Base-by-base conservation (phyloP, 2,888 invertebrate genomes). In the Morpho achilles region DNA sequence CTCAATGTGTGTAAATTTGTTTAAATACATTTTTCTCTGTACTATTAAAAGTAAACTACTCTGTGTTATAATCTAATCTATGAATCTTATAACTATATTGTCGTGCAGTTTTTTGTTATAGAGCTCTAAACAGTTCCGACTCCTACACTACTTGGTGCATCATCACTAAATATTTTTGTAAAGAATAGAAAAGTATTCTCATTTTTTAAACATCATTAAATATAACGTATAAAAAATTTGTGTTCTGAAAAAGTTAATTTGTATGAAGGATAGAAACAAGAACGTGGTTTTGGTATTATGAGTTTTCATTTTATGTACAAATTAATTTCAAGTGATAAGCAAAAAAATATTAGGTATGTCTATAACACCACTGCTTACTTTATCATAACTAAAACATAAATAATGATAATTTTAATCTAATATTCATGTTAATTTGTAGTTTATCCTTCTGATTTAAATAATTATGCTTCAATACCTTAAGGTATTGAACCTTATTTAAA, bases 61-160 rank as follows among this genome's bases (percentile, higher is more conserved):
- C 43, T 9, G 32, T 46, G 46, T 50, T 48, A 46, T 59, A 53
- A 56, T 44, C 54, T 59, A 62, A 50, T 50, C 59, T 62, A 62
- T 43, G 42, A 69, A 70, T 66, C 74, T 73, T 72, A 67, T 66
- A 62, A 64, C 73, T 77, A 77, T 75, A 50, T 49, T 50, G 70
- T 75, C 83, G 84, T 84, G 84, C 84, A 82, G 69, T 67, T 60
- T 40, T 41, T 56, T 40, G 40, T 53, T 47, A 56, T 42, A 60
- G 59, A 62, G 60, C 51, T 47, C 60, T 61, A 64, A 53, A 56
- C 23, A 59, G 48, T 56, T 52, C 50, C 39, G 67, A 69, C 70
- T 71, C 75, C 67, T 76, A 74, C 63, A 67, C 82, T 84, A 84
- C 80, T 65, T 62, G 70, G 78, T 84, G 84, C 83, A 65, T 66